Percentiles rank a stretch among this genome's conserved stretches.
Evolutionary conservation across 2,797 vertebrate species (phyloP).

Genomic region (Ptychadena robeensis): DNA sequence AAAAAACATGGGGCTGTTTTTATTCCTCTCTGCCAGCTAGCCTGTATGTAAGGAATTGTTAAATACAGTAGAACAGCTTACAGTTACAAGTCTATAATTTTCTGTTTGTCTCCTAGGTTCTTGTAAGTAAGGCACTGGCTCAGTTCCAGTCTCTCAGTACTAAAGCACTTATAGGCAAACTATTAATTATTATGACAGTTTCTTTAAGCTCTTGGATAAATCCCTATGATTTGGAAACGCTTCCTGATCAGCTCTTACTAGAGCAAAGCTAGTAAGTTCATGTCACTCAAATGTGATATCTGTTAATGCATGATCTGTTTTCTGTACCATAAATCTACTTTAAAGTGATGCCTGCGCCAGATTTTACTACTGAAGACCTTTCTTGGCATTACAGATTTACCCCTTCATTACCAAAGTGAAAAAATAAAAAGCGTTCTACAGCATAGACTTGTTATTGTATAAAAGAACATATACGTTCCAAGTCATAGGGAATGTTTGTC

Average conservation of each 20-base stretch:
- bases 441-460: too few species aligned
- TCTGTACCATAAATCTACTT: not conserved
- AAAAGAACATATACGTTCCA: not conserved
- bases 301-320: constrained; percentile 12
- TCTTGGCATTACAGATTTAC: not conserved
- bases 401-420: too few species aligned
- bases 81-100: constrained; percentile 55
- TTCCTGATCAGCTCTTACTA: constrained; percentile 11
- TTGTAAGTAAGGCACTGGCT: constrained; percentile 37
- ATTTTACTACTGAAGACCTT: not conserved
- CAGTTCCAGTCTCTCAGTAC: constrained; percentile 35
- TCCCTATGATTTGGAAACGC: constrained; percentile 21
- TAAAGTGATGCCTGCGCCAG: not conserved
- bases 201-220: constrained; percentile 48
- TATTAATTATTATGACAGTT: constrained; percentile 57
- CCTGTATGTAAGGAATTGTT: constrained; percentile 29
- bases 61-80: constrained; percentile 33
- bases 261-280: constrained; percentile 4
- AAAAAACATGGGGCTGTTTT: not conserved
- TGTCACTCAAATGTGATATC: constrained; percentile 22
- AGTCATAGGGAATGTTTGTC: not conserved
- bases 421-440: too few species aligned
- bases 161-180: constrained; percentile 51
- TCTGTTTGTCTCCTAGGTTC: constrained; percentile 30
- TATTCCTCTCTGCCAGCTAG: not conserved